These are phyloP conservation scores for Rhopalosiphum padi DNA, from an alignment of 1,140 invertebrate genomes.

Conservation along the genomic window DNA sequence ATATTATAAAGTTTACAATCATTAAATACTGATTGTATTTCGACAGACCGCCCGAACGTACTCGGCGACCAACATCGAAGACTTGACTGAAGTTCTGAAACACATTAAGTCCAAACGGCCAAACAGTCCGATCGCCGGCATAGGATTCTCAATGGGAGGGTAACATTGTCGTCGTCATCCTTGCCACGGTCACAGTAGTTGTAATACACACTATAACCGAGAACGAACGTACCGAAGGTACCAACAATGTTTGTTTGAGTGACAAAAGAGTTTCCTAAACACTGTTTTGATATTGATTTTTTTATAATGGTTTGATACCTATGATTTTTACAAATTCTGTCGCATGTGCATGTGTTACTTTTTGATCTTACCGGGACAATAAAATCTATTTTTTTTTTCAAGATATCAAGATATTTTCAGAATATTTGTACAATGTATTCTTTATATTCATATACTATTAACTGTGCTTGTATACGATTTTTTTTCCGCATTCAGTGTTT, in stretches of 20 bases:
- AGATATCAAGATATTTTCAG: neutral
- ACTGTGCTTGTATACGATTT: too few relatives aligned
- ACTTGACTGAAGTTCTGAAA: conserved; percentile 78
- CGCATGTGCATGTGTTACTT: conserved; percentile 15
- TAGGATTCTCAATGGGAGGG: conserved; percentile 85
- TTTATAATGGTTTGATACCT: too few relatives aligned
- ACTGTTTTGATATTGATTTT: neutral
- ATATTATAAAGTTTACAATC: neutral
- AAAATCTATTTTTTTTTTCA: neutral
- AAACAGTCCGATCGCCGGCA: conserved; percentile 74
- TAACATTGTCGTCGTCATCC: conserved; percentile 59
- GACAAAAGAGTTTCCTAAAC: neutral
- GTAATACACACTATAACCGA: neutral
- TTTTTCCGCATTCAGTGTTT: neutral
- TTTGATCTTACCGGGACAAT: neutral
- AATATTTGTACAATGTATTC: neutral
- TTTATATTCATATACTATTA: too few relatives aligned
- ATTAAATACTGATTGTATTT: conserved; percentile 60
- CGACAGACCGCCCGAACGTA: conserved; percentile 80
- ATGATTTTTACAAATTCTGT: neutral
- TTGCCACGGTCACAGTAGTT: conserved; percentile 27
- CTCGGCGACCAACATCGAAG: conserved; percentile 81
- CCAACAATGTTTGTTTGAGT: neutral
- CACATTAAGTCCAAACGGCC: conserved; percentile 73
- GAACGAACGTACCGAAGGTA: conserved; percentile 47